These are phyloP conservation scores for Pinna nobilis DNA, from an alignment of 1,140 invertebrate genomes.

Conservation along the genomic window DNA sequence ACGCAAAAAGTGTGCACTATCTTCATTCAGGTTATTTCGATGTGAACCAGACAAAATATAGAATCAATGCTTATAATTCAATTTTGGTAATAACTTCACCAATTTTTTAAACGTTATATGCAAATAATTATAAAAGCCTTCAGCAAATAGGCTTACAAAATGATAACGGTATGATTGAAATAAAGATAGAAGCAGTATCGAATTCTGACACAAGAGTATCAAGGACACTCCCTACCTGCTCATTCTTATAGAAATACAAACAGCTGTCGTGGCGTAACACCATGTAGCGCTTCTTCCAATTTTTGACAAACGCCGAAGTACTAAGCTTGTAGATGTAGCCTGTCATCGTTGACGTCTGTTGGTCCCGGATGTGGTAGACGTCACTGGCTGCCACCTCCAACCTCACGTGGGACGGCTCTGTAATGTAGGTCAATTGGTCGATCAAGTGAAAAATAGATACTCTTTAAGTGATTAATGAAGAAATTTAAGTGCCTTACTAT, in stretches of 20 bases:
- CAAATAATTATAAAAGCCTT: too few species aligned
- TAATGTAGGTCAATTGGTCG: background rate
- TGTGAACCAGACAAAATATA: too few species aligned
- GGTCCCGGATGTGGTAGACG: constrained; percentile 69
- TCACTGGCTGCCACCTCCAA: constrained; percentile 85
- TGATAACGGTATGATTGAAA: too few species aligned
- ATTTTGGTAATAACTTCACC: too few species aligned
- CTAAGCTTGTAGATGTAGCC: constrained; percentile 71
- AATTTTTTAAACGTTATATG: too few species aligned
- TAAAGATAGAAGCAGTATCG: background rate
- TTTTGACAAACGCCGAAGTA: constrained; percentile 51
- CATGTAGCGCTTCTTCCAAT: constrained; percentile 93
- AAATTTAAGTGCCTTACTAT: too few species aligned
- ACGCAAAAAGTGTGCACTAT: too few species aligned
- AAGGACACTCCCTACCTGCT: constrained; percentile 75
- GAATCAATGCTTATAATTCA: too few species aligned
- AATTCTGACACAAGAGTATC: background rate
- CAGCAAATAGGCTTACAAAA: too few species aligned
- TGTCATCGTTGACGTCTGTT: constrained; percentile 78
- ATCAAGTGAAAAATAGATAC: background rate
- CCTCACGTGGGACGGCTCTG: constrained; percentile 84
- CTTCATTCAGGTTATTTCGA: too few species aligned
- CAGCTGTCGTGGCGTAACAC: constrained; percentile 92
- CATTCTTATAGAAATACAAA: constrained; percentile 95
- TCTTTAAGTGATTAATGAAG: too few species aligned